Percentiles rank a stretch among this genome's conserved stretches.
phyloP scores from a whole-genome alignment of 2,888 invertebrate species.

The Cataglyphis livida region DNA sequence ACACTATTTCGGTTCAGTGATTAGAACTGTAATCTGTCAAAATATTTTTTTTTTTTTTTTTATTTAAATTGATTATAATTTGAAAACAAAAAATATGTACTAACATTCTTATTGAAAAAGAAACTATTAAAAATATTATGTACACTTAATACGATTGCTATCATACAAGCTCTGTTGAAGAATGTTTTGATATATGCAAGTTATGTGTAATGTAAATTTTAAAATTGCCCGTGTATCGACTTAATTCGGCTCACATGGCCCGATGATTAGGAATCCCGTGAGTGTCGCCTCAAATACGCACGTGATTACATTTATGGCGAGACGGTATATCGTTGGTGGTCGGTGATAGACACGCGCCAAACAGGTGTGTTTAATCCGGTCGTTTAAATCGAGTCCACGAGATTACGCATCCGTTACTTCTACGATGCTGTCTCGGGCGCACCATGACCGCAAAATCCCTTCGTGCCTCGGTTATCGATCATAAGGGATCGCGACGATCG shows the following conservation, averaged over 20 bases:
- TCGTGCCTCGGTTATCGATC: constrained; percentile 22
- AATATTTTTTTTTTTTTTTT: neutral
- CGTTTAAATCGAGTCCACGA: constrained; percentile 32
- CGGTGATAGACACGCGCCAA: constrained; percentile 63
- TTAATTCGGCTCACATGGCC: constrained; percentile 58
- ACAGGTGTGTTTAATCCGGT: constrained; percentile 59
- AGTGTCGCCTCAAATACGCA: constrained; percentile 66
- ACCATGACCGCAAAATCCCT: constrained; percentile 32
- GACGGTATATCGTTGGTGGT: constrained; percentile 10
- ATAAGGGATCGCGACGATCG: neutral
- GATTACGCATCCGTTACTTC: constrained; percentile 46
- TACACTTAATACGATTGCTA: neutral
- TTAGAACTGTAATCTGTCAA: neutral
- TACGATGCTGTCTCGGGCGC: neutral
- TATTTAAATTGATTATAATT: neutral
- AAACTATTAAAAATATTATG: neutral
- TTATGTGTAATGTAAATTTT: constrained; percentile 41
- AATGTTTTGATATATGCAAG: neutral
- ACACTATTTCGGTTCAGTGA: neutral
- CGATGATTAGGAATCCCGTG: constrained; percentile 68
- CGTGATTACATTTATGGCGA: constrained; percentile 63
- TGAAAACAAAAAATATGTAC: neutral
- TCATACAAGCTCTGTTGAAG: neutral
- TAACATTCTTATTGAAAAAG: neutral
- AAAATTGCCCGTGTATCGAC: constrained; percentile 59